Evolutionary conservation across 1,140 invertebrate genomes (phyloP).

Genomic region (Panagrolaimus sp.): DNA sequence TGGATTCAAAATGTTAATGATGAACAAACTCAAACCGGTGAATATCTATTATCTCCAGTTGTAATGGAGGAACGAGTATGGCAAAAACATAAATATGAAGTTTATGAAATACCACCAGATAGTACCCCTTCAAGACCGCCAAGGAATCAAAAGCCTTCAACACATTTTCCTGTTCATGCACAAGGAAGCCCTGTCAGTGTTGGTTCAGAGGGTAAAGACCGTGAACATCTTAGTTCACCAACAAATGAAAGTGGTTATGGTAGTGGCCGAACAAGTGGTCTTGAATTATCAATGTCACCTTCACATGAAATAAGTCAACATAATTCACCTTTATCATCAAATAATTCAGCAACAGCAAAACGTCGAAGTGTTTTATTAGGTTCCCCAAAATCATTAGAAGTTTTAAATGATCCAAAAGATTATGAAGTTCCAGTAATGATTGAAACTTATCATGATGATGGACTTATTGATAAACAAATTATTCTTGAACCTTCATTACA

Average conservation of each 20-base stretch:
- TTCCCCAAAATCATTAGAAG: conserved; percentile 12
- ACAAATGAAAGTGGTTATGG: conserved; percentile 15
- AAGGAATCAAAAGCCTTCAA: not conserved
- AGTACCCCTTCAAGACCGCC: not conserved
- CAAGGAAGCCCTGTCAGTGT: not conserved
- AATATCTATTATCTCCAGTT: not conserved
- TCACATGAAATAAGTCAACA: conserved; percentile 4
- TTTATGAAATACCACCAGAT: not conserved
- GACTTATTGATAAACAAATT: not conserved
- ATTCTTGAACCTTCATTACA: not conserved
- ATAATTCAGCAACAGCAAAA: not conserved
- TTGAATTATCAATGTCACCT: conserved; percentile 11
- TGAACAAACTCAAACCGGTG: not conserved
- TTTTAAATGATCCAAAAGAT: not conserved
- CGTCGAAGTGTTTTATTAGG: conserved; percentile 8
- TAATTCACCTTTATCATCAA: conserved; percentile 11
- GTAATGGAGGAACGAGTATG: not conserved
- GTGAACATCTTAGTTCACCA: conserved; percentile 8
- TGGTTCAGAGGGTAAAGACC: not conserved
- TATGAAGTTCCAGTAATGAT: conserved; percentile 2
- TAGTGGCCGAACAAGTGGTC: conserved; percentile 8
- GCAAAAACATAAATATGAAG: conserved; percentile 7
- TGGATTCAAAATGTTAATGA: not conserved
- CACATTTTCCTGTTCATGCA: conserved; percentile 12
- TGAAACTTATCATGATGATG: not conserved